These are phyloP conservation scores for Oxyscelio sp. DNA, from an alignment of 2,888 invertebrate genomes.

Conservation along the genomic window DNA sequence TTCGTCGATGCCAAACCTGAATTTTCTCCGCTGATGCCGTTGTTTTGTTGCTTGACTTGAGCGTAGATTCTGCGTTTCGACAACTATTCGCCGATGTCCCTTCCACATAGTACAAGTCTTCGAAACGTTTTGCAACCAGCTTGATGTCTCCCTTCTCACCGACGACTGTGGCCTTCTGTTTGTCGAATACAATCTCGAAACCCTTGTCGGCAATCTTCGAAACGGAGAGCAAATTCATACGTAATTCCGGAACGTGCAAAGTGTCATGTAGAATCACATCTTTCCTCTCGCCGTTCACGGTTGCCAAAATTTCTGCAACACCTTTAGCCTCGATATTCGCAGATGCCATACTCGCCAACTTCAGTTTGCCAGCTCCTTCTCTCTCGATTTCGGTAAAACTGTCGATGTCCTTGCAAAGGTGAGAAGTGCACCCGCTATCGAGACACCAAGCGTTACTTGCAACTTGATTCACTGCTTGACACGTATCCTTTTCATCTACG, in stretches of 20 bases:
- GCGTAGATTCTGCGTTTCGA: slow-evolving; percentile 10
- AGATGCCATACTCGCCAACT: slow-evolving; percentile 9
- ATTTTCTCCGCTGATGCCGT: too few species aligned
- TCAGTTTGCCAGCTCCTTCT: slow-evolving; percentile 1
- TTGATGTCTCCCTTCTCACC: background rate
- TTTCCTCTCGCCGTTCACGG: background rate
- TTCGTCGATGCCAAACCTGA: slow-evolving; percentile 70
- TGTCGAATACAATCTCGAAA: background rate
- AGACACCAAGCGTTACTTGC: slow-evolving; percentile 33
- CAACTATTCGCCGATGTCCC: background rate
- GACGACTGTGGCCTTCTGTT: background rate
- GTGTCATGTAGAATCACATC: slow-evolving; percentile 27
- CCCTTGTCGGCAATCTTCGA: slow-evolving; percentile 16
- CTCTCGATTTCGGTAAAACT: background rate
- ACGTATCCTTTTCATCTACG: background rate
- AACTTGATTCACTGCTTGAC: background rate
- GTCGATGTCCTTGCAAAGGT: slow-evolving; percentile 2
- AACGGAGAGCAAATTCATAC: slow-evolving; percentile 23
- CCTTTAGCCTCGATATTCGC: slow-evolving; percentile 12
- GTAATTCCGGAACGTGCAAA: slow-evolving; percentile 35
- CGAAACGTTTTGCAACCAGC: slow-evolving; percentile 4
- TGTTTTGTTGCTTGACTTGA: too few species aligned
- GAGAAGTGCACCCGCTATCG: slow-evolving; percentile 47
- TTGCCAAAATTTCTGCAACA: slow-evolving; percentile 4
- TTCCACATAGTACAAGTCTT: slow-evolving; percentile 16